A percentile compares a stretch with the other conserved stretches of the same genome.
Conservation (phyloP, 2,113 vertebrate genomes). For the Pluvialis apricaria region DNA sequence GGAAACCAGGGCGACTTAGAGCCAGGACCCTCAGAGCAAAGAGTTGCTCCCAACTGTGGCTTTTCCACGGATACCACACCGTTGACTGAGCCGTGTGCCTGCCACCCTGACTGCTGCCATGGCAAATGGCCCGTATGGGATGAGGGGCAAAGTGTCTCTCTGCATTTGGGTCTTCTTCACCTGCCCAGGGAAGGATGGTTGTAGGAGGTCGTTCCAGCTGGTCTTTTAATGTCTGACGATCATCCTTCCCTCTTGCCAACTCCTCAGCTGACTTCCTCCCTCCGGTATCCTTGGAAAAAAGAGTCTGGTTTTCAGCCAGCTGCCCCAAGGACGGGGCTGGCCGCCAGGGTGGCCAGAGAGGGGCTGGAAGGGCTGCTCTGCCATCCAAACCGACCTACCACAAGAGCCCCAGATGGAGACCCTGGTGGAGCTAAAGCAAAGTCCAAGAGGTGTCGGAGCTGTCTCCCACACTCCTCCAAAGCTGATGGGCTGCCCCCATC, state of each 20-base stretch:
- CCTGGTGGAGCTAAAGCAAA: neutral
- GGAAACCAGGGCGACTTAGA: neutral
- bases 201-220: neutral
- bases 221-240: neutral
- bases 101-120: accelerated
- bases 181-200: accelerated
- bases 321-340: neutral
- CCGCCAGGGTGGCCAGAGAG: too few species aligned
- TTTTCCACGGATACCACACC: neutral
- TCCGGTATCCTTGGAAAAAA: neutral
- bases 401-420: accelerated
- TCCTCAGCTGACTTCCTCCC: neutral
- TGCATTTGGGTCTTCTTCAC: neutral
- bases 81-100: neutral
- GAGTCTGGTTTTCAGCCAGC: neutral
- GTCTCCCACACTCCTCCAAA: neutral
- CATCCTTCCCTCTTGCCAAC: accelerated
- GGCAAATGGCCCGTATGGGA: neutral
- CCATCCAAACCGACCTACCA: neutral
- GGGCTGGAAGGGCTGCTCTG: neutral
- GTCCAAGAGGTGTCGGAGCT: neutral
- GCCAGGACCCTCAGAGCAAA: neutral
- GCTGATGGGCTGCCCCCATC: neutral
- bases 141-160: too few species aligned
- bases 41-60: accelerated